Evolutionary conservation across 2,113 vertebrate genomes (phyloP), one percentile per base, ranked within the genome.

Genomic region (Aspiorhynchus laticeps): DNA sequence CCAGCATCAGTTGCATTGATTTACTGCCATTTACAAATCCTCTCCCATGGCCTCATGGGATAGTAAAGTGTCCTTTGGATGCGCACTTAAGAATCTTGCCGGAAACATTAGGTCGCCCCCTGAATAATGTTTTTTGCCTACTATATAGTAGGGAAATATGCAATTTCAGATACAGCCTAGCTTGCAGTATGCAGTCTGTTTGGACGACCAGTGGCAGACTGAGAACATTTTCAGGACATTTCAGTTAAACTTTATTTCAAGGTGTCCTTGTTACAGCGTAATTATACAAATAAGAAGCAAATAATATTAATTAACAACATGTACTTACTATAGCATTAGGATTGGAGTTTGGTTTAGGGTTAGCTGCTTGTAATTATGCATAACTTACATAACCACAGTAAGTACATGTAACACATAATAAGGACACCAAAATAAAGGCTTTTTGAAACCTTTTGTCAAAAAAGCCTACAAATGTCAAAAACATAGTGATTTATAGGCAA

Each of bases 1-100:
- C 56, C 56, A 61, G 56, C 3, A 24, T 61, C 56, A 4, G 56
- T n/a, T 61, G 24, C 24, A 61, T 61, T 24, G 24, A 61, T 61
- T 61, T 61, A 61, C 56, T 61, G 56, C 56, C 56, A 61, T 61
- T 61, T 61, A 61, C 56, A 61, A 61, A 61, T 61, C 56, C 21
- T 61, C 56, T 61, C 8, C 3, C 24, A n/a, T 61, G 21, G 56
- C 24, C 56, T n/a, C 56, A n/a, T 61, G 56, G 21, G 56, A 61
- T 10, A n/a, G 24, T 61, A 61, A 61, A 61, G 56, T n/a, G 56
- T 17, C 48, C 56, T n/a, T 2, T 10, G 56, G 8, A 61, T n/a
- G 56, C 9, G 6, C 24, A n/a, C 56, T 59, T 59, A 59, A 59
- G 21, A 59, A 24, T 61, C 21, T 61, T n/a, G 56, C 21, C 56